These are phyloP conservation scores for Incurvaria masculella DNA, from an alignment of 2,888 invertebrate species.

Conservation along the genomic window DNA sequence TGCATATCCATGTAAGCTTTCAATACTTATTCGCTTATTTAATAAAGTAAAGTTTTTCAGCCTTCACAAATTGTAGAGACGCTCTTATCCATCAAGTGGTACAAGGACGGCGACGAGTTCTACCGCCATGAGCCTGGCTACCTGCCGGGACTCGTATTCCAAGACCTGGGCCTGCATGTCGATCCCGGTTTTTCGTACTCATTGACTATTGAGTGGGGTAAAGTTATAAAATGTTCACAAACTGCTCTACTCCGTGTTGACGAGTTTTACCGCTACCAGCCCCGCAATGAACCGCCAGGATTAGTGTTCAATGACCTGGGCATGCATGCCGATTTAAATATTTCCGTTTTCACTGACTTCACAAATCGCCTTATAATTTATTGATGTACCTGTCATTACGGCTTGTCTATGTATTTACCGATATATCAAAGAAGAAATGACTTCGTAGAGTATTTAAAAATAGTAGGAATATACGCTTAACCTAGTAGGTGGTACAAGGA, in stretches of 20 bases:
- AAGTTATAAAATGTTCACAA: too few species aligned
- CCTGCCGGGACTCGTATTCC: constrained; percentile 66
- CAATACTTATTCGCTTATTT: too few species aligned
- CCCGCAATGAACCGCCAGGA: constrained; percentile 68
- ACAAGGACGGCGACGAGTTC: constrained; percentile 75
- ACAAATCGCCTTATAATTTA: too few species aligned
- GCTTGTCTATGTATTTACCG: too few species aligned
- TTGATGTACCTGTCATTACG: too few species aligned
- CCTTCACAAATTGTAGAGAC: too few species aligned
- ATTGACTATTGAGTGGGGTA: too few species aligned
- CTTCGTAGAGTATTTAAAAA: too few species aligned
- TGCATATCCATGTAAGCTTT: constrained; percentile 68
- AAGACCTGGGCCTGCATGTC: constrained; percentile 65
- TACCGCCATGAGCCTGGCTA: constrained; percentile 71
- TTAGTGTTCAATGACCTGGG: constrained; percentile 66
- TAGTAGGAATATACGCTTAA: too few species aligned
- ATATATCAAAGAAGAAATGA: too few species aligned
- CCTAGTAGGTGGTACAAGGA: constrained; percentile 81
- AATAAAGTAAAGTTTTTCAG: too few species aligned
- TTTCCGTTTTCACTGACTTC: too few species aligned
- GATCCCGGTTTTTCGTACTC: constrained; percentile 60
- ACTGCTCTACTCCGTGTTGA: constrained; percentile 73
- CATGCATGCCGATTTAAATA: constrained; percentile 71
- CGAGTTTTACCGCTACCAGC: constrained; percentile 73
- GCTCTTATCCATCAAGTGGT: constrained; percentile 76